These are phyloP conservation scores for Nephrotoma appendiculata DNA, from an alignment of 2,888 invertebrate genomes.

Conservation along the genomic window DNA sequence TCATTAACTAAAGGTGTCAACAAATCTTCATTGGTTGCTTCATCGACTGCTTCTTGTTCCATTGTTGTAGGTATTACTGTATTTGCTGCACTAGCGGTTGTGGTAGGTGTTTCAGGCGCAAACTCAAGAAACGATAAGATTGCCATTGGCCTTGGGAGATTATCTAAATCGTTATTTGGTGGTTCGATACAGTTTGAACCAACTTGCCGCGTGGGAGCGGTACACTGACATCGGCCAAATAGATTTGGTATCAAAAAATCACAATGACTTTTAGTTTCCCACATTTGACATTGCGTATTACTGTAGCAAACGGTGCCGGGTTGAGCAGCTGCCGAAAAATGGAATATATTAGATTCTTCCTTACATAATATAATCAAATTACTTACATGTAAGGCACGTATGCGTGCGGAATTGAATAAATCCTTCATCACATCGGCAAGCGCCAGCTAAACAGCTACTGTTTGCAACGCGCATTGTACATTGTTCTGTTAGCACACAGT, in stretches of 20 bases:
- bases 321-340: conserved; percentile 49
- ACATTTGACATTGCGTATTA: conserved; percentile 74
- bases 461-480: conserved; percentile 79
- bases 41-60: not conserved
- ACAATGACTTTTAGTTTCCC: conserved; percentile 71
- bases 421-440: conserved; percentile 71
- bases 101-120: not conserved
- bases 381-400: conserved; percentile 80
- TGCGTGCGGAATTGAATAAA: conserved; percentile 78
- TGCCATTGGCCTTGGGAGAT: conserved; percentile 7
- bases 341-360: not conserved
- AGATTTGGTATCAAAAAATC: conserved; percentile 80
- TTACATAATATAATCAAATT: not conserved
- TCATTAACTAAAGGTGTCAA: not conserved
- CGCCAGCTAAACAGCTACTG: conserved; percentile 70
- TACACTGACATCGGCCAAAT: conserved; percentile 77
- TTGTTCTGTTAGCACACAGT: conserved; percentile 69
- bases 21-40: not conserved
- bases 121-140: not conserved
- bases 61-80: not conserved
- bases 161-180: conserved; percentile 10
- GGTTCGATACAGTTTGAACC: conserved; percentile 46
- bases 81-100: not conserved
- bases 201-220: conserved; percentile 45
- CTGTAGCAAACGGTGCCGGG: conserved; percentile 81